Evolutionary conservation across 2,797 vertebrate genomes (phyloP).

Genomic region (Enteromius mattozi): DNA sequence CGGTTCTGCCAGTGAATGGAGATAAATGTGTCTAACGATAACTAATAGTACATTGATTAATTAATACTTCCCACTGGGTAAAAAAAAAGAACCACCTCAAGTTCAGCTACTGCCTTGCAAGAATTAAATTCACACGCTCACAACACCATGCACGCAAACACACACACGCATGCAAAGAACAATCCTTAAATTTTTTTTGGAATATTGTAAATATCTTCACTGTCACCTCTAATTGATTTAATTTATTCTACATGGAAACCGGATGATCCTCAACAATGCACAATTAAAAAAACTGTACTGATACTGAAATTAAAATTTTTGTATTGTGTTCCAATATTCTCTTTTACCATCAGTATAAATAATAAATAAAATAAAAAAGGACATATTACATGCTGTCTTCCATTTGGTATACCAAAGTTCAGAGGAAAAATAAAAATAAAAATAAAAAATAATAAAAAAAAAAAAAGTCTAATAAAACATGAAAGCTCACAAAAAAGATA

Average conservation of each 20-base stretch:
- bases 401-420: background rate
- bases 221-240: background rate
- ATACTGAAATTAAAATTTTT: background rate
- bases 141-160: background rate
- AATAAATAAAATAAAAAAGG: background rate
- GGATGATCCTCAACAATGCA: background rate
- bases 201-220: background rate
- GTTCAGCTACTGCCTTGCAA: background rate
- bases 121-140: background rate
- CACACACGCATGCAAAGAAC: too few relatives aligned
- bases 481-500: background rate
- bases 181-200: background rate
- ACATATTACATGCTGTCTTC: background rate
- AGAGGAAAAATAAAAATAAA: background rate
- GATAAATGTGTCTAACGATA: background rate
- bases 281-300: background rate
- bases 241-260: background rate
- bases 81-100: background rate
- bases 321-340: background rate
- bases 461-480: slow-evolving; percentile 3
- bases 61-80: background rate
- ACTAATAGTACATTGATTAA: background rate
- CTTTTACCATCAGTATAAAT: background rate
- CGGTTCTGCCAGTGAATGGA: background rate
- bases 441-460: background rate